Conservation (phyloP, 2,113 vertebrate genomes). For the human (Homo sapiens) region DNA sequence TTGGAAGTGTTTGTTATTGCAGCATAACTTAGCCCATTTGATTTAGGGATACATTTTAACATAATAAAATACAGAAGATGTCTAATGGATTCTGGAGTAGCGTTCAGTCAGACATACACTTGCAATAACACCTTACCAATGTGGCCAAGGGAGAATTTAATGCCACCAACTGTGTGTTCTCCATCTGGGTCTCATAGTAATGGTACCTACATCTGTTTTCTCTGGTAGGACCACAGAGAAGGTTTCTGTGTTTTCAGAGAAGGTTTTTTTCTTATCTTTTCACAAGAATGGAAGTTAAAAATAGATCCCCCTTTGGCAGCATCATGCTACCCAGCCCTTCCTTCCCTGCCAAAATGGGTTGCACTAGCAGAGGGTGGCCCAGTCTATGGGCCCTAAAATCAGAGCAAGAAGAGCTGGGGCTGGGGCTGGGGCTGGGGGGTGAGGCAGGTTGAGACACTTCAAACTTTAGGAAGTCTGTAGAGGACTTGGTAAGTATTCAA, state of each 20-base stretch:
- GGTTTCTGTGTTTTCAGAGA: neutral
- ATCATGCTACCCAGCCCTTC: neutral
- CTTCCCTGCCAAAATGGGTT: neutral
- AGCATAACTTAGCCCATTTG: neutral
- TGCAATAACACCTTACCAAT: neutral
- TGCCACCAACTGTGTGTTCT: neutral
- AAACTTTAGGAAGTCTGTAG: neutral
- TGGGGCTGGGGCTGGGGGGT: neutral
- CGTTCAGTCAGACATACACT: neutral
- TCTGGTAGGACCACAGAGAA: neutral
- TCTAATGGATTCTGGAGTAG: neutral
- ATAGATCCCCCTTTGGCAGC: neutral
- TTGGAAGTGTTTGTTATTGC: neutral
- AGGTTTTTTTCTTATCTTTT: neutral
- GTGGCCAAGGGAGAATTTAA: neutral
- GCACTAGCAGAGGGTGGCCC: neutral
- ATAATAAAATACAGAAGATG: neutral
- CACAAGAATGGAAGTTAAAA: neutral
- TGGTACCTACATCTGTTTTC: neutral
- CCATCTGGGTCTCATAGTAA: neutral
- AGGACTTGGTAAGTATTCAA: neutral
- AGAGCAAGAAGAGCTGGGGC: neutral
- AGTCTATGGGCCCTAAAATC: neutral
- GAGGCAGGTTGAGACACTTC: neutral
- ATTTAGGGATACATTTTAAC: slow-evolving; percentile 3